Evolutionary conservation across 1,140 invertebrate genomes (phyloP), one percentile per base, ranked within the genome.

Genomic region (Condylostylus longicornis): DNA sequence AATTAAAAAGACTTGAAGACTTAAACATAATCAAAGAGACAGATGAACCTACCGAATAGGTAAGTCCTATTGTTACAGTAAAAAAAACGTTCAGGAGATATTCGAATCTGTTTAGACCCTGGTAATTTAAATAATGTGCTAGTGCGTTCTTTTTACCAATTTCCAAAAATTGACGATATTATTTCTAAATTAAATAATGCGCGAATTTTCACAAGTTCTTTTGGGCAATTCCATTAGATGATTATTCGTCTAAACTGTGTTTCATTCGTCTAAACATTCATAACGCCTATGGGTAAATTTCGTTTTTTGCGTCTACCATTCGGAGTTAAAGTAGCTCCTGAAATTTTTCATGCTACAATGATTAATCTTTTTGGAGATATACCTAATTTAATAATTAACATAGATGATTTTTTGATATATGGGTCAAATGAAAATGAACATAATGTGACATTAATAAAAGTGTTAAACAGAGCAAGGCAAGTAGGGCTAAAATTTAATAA

Each of bases 81-180:
- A 41, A 46, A 35, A 63, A 64, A 48, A 35, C 40, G 29, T 51
- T 54, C 43, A 51, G 50, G n/a, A 43, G 50, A 28, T 20, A n/a
- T 65, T 17, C 31, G 62, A 32, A 33, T 65, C 33, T 67, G 62
- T 42, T 36, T 69, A 14, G 62, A 69, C 47, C 64, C 65, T 8
- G 49, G 47, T 42, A 50, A 61, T 36, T 46, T 68, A 41, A 69
- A 69, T 50, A 51, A 53, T 42, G 43, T 41, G 8, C 55, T 70
- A 4, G 44, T 48, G 32, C 33, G 64, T 28, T 47, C 55, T 33
- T 53, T 60, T 42, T 62, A 54, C 50, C 53, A 47, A 19, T 50
- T 67, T 28, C 59, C 61, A 18, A 61, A 51, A 8, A 44, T 62
- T 37, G 58, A 65, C 18, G 55, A 61, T 30, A 41, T 66, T 15